Percentiles rank a stretch among this genome's conserved stretches.
These are phyloP conservation scores for Caenorhabditis uteleia DNA, from an alignment of 2,888 invertebrate genomes.

Conservation along the genomic window DNA sequence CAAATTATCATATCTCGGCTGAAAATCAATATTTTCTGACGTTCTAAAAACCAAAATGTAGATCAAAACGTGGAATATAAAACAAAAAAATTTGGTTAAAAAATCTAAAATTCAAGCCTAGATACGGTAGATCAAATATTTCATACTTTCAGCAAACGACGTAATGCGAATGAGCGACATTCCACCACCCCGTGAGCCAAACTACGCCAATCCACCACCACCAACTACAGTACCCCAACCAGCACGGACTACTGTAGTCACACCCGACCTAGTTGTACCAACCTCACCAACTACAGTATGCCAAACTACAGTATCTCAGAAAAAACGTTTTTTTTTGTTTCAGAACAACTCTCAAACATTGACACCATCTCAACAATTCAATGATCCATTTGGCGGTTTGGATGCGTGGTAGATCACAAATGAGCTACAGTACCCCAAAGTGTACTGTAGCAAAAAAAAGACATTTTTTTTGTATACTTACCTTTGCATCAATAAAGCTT, in stretches of 20 bases:
- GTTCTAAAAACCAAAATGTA: too few relatives aligned
- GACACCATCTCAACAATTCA: conserved; percentile 5
- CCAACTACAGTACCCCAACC: neutral
- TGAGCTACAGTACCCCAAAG: neutral
- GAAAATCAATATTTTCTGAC: neutral
- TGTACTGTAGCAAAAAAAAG: neutral
- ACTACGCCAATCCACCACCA: conserved; percentile 1
- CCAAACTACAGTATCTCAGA: neutral
- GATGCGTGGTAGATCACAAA: conserved; percentile 16
- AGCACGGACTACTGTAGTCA: conserved; percentile 8
- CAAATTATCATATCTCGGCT: too few relatives aligned
- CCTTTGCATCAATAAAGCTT: conserved; percentile 36
- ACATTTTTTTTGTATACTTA: conserved; percentile 6
- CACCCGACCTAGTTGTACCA: conserved; percentile 24
- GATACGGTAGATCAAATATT: too few relatives aligned
- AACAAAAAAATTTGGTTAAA: neutral
- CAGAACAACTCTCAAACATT: neutral
- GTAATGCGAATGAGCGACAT: conserved; percentile 31
- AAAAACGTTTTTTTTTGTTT: neutral
- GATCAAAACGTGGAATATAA: too few relatives aligned
- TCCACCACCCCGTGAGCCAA: conserved; percentile 21
- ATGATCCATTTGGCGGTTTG: conserved; percentile 25
- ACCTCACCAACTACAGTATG: conserved; percentile 6
- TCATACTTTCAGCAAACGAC: too few relatives aligned
- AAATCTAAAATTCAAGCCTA: conserved; percentile 1